These are phyloP conservation scores for Phataginus tricuspis DNA, from an alignment of 2,797 vertebrate species.

Conservation along the genomic window DNA sequence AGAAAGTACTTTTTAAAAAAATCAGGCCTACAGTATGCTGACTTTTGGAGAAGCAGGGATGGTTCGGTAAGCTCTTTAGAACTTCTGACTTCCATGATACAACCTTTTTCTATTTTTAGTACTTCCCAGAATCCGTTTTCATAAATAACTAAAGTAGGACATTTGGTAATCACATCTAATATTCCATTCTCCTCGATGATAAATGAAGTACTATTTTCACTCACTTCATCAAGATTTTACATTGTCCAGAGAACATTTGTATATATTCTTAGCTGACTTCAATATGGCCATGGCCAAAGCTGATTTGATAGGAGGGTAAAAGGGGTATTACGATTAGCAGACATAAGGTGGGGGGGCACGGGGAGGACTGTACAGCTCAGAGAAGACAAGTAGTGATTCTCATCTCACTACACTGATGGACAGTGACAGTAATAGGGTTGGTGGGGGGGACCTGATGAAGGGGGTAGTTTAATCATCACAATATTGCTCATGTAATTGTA, in stretches of 20 bases:
- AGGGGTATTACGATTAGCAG: too few relatives aligned
- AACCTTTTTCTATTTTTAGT: constrained; percentile 73
- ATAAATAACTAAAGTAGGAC: constrained; percentile 79
- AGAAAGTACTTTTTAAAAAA: neutral
- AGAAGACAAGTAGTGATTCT: too few relatives aligned
- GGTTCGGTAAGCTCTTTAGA: constrained; percentile 38
- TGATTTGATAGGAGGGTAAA: constrained; percentile 75
- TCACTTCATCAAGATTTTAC: constrained; percentile 80
- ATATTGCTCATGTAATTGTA: too few relatives aligned
- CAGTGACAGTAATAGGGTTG: too few relatives aligned
- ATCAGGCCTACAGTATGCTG: neutral
- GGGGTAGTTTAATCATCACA: too few relatives aligned
- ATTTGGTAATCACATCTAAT: constrained; percentile 79
- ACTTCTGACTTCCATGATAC: constrained; percentile 49
- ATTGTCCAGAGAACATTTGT: constrained; percentile 67
- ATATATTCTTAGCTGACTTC: constrained; percentile 75
- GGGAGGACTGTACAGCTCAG: too few relatives aligned
- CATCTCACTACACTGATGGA: too few relatives aligned
- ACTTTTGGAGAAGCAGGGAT: neutral
- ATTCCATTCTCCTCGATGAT: constrained; percentile 77
- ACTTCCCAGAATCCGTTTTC: constrained; percentile 69
- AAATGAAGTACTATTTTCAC: constrained; percentile 80
- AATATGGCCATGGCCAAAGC: constrained; percentile 48
- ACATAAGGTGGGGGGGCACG: too few relatives aligned
- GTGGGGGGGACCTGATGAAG: too few relatives aligned